These are phyloP conservation scores for Acrocyrtus sp. DNA, from an alignment of 2,888 invertebrate genomes.

Conservation along the genomic window DNA sequence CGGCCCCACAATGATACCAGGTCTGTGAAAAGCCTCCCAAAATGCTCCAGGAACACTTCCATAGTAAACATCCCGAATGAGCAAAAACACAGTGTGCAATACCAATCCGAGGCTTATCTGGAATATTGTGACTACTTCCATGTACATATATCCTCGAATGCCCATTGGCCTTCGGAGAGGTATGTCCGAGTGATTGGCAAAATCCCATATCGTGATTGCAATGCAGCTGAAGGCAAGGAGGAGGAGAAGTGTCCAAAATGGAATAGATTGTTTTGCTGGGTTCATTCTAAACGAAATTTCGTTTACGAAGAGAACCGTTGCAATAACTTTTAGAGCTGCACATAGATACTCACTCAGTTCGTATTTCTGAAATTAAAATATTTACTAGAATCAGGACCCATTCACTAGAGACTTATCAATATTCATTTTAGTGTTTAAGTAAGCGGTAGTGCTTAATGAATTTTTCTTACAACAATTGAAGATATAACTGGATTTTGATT, in stretches of 20 bases:
- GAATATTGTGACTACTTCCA: slow-evolving; percentile 4
- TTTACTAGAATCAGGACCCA: no score
- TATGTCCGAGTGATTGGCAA: slow-evolving; percentile 8
- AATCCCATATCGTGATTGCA: not conserved
- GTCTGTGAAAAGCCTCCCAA: not conserved
- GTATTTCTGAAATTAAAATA: slow-evolving; percentile 1
- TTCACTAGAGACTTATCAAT: no score
- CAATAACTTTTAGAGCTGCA: not conserved
- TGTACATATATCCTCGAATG: slow-evolving; percentile 3
- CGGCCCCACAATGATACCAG: slow-evolving; percentile 7
- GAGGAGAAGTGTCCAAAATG: slow-evolving; percentile 3
- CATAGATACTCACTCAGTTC: slow-evolving; percentile 1
- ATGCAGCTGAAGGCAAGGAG: not conserved
- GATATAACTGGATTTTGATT: no score
- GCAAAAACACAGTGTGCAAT: not conserved
- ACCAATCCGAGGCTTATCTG: not conserved
- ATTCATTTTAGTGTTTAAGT: no score
- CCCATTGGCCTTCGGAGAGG: slow-evolving; percentile 20
- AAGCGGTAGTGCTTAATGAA: no score
- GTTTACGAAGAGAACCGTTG: not conserved
- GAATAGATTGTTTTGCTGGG: not conserved
- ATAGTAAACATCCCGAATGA: not conserved
- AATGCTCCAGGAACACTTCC: slow-evolving; percentile 1
- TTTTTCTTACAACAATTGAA: no score
- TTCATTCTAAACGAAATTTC: not conserved